Evolutionary conservation across 2,888 invertebrate species (phyloP).

Genomic region (Chaetoderma sp.): DNA sequence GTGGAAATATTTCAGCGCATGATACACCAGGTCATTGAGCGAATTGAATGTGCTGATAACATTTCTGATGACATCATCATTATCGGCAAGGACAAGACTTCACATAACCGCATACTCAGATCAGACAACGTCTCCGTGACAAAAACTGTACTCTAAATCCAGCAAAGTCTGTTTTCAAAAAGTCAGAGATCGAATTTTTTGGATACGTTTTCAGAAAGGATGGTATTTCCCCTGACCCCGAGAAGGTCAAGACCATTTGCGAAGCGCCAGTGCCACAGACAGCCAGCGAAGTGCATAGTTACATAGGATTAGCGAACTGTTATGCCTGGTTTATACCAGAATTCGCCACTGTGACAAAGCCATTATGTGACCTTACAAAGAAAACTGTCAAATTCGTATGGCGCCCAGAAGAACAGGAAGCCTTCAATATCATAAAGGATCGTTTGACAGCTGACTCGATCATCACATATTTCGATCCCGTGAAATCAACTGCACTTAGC

Average conservation of each 20-base stretch:
- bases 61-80: slow-evolving; percentile 68
- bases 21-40: slow-evolving; percentile 57
- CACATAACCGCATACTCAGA: slow-evolving; percentile 55
- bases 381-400: too few relatives aligned
- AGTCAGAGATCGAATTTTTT: slow-evolving; percentile 2
- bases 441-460: slow-evolving; percentile 1
- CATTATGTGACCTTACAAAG: slow-evolving; percentile 29
- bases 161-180: background rate
- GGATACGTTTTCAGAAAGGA: slow-evolving; percentile 4
- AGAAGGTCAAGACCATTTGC: background rate
- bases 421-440: slow-evolving; percentile 14
- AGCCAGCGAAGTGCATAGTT: slow-evolving; percentile 6
- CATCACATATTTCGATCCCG: slow-evolving; percentile 18
- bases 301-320: slow-evolving; percentile 29
- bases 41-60: slow-evolving; percentile 60
- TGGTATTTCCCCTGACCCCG: background rate
- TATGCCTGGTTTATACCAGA: slow-evolving; percentile 25
- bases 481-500: slow-evolving; percentile 12
- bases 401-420: background rate
- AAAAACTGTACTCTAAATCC: background rate
- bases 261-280: slow-evolving; percentile 5
- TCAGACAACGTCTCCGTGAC: slow-evolving; percentile 29
- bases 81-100: slow-evolving; percentile 45
- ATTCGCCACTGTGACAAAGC: slow-evolving; percentile 21
- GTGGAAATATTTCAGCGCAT: slow-evolving; percentile 69